Conservation (phyloP, 1,140 invertebrate species). For the Oncopeltus fasciatus region DNA sequence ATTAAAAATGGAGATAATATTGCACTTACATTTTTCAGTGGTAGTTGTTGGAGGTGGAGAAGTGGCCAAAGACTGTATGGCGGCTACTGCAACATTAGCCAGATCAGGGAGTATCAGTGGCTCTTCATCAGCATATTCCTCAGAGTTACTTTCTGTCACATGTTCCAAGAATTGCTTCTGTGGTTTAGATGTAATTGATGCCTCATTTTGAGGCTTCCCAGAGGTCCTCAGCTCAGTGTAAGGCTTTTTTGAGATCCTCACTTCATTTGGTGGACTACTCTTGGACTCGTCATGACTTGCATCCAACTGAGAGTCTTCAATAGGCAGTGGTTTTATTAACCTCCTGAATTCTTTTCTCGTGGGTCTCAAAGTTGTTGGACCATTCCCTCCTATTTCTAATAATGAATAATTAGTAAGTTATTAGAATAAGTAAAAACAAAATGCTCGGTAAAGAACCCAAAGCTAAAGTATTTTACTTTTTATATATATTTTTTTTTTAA, state of each 20-base stretch:
- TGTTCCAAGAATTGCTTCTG: neutral
- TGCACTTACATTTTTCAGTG: slow-evolving; percentile 15
- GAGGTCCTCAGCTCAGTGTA: too few relatives aligned
- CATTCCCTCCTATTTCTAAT: too few relatives aligned
- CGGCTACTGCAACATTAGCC: slow-evolving; percentile 26
- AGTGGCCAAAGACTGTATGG: slow-evolving; percentile 26
- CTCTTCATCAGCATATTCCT: slow-evolving; percentile 4
- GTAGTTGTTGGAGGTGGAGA: slow-evolving; percentile 19
- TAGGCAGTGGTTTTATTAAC: neutral
- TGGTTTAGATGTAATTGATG: neutral
- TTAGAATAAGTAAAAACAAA: too few relatives aligned
- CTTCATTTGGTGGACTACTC: neutral
- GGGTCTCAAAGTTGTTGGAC: neutral
- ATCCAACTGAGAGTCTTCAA: slow-evolving; percentile 7
- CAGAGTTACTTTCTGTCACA: slow-evolving; percentile 6
- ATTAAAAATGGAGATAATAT: too few relatives aligned
- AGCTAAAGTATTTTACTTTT: too few relatives aligned
- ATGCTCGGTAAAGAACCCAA: too few relatives aligned
- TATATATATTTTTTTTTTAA: too few relatives aligned
- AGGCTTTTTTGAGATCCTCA: neutral
- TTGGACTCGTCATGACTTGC: neutral
- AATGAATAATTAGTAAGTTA: too few relatives aligned
- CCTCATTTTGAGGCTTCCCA: neutral
- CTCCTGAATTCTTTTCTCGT: neutral
- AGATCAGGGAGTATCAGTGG: slow-evolving; percentile 21